Evolutionary conservation across 2,113 vertebrate species (phyloP).

Genomic region (Smithornis capensis): DNA sequence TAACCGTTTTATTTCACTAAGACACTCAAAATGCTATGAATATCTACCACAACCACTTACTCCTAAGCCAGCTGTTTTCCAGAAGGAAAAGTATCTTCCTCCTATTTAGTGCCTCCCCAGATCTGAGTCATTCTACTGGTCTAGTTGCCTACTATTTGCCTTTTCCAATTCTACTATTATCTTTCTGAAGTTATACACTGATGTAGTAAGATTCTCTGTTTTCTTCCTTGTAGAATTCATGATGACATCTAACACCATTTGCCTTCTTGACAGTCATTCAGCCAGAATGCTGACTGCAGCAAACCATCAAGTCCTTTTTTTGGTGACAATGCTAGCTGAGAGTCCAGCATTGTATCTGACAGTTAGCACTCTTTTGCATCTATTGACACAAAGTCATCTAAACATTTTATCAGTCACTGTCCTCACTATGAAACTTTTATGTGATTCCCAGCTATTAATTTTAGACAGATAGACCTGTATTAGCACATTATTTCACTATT

Average conservation of each 20-base stretch:
- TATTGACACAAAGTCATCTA: neutral
- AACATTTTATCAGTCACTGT: neutral
- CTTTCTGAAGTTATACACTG: neutral
- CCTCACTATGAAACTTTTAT: neutral
- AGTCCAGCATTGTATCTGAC: neutral
- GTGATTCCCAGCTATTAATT: neutral
- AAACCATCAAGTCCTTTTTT: neutral
- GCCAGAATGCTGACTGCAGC: neutral
- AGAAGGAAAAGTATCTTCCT: neutral
- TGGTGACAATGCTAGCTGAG: neutral
- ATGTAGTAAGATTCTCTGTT: neutral
- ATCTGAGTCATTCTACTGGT: neutral
- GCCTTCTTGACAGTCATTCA: neutral
- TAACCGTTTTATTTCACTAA: neutral
- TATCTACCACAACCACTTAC: neutral
- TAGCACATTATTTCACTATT: neutral
- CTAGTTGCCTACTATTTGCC: neutral
- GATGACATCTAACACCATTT: neutral
- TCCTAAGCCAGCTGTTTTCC: neutral
- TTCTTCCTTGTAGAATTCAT: neutral
- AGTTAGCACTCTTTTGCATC: neutral
- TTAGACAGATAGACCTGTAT: neutral
- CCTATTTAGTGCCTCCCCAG: neutral
- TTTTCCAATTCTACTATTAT: neutral
- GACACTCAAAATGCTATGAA: neutral